Conservation (phyloP, 2,797 vertebrate genomes). For the Coreius guichenoti region DNA sequence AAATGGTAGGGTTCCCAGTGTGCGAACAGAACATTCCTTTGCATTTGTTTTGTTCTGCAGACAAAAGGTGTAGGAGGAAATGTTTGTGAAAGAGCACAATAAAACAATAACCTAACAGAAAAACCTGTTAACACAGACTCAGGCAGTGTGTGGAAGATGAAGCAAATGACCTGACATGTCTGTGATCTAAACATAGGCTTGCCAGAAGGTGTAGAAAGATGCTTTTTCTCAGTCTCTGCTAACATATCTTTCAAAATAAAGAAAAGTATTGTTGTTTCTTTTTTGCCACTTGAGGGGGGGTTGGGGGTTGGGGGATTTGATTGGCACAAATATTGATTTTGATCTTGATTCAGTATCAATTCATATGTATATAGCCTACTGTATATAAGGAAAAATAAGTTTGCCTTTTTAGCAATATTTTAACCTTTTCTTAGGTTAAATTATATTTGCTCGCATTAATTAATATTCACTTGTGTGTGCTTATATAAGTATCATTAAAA, state of each 20-base stretch:
- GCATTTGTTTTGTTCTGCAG: slow-evolving; percentile 6
- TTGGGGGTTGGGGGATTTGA: too few relatives aligned
- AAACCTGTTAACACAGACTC: slow-evolving; percentile 23
- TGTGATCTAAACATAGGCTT: slow-evolving; percentile 47
- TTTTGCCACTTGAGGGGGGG: background rate
- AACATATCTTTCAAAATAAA: slow-evolving; percentile 13
- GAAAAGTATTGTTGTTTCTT: background rate
- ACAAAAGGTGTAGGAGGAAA: slow-evolving; percentile 34
- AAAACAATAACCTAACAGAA: slow-evolving; percentile 31
- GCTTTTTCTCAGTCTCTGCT: background rate
- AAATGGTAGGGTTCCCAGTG: background rate
- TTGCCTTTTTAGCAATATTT: too few relatives aligned
- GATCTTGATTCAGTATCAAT: too few relatives aligned
- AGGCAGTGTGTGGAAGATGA: slow-evolving; percentile 35
- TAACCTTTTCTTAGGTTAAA: too few relatives aligned
- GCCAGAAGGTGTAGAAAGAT: slow-evolving; percentile 15
- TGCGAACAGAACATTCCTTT: slow-evolving; percentile 21
- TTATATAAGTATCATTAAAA: too few relatives aligned
- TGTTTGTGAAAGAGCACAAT: background rate
- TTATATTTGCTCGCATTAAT: too few relatives aligned
- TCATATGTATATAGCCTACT: too few relatives aligned
- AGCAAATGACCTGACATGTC: slow-evolving; percentile 42
- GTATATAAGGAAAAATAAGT: too few relatives aligned
- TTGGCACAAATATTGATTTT: too few relatives aligned
- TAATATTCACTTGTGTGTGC: too few relatives aligned